phyloP scores from a whole-genome alignment of 2,888 invertebrate genomes.

The Urechis unicinctus region DNA sequence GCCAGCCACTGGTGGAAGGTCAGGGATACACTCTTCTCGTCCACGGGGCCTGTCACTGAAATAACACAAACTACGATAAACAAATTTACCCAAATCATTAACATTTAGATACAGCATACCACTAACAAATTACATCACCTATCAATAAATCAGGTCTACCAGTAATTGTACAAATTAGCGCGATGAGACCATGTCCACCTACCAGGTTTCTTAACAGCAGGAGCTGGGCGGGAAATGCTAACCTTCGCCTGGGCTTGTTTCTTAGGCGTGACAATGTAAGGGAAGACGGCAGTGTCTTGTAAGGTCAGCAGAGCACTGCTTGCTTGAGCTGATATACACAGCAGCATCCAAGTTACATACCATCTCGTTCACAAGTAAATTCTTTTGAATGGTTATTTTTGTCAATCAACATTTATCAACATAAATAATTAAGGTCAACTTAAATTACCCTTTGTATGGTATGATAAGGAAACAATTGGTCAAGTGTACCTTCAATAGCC shows the following conservation, averaged over 20 bases:
- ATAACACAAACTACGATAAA: no score
- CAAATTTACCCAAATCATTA: no score
- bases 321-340: constrained; percentile 37
- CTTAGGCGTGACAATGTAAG: neutral
- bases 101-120: no score
- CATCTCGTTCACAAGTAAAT: no score
- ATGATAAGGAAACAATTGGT: no score
- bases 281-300: constrained; percentile 31
- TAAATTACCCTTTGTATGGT: no score
- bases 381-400: no score
- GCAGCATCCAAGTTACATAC: no score
- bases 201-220: constrained; percentile 18
- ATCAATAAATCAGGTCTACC: neutral
- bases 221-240: neutral
- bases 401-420: no score
- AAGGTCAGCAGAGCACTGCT: constrained; percentile 48
- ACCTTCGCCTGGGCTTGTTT: neutral
- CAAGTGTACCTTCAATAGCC: no score
- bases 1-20: constrained; percentile 67
- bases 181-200: neutral
- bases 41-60: constrained; percentile 22
- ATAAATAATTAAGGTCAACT: no score
- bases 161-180: no score
- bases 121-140: neutral
- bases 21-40: constrained; percentile 45